Evolutionary conservation across 2,113 vertebrate genomes (phyloP), one percentile per base, ranked within the genome.

Genomic region (Microtus oregoni): DNA sequence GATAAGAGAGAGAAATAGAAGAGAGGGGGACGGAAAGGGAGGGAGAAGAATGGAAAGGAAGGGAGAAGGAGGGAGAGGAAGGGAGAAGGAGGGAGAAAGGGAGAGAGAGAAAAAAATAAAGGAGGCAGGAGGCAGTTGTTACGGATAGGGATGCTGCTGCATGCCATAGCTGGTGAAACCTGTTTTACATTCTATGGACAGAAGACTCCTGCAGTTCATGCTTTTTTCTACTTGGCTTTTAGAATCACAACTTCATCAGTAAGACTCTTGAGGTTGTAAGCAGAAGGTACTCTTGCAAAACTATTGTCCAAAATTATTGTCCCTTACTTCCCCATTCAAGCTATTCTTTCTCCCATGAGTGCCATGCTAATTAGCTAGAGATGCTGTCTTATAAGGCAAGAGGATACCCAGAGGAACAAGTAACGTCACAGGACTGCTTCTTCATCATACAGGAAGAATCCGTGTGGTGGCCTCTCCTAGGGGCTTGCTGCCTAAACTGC

Each of bases 401-500:
- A 67, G 32, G 28, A 32, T 30, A 14, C 38, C 83, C 63, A 58
- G 3, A 0, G 10, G 52, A 14, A 87, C 19, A n/a, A 24, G 20
- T 22, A 19, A 17, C 8, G 41, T 50, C 32, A 32, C 22, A 20
- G 65, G 26, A 13, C 28, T 50, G 44, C 75, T 50, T 75, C 24
- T n/a, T 55, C 28, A 38, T 50, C 50, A 90, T 17, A 47, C 65
- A 47, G 17, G 44, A 86, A 68, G 78, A 72, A 11, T 26, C 3
- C 12, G 1, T 0, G 3, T 14, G n/a, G 50, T n/a, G 19, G 22
- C 35, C 5, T 20, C 13, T 55, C 7, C 20, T 65, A 47, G 10
- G 24, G n/a, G 8, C 6, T 30, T 10, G 1, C 24, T 44, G 41
- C 58, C 58, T 50, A 73, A 65, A 32, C 28, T 86, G 20, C 0